These are phyloP conservation scores for Ochlodes sylvanus DNA, from an alignment of 2,888 invertebrate genomes.

Conservation along the genomic window DNA sequence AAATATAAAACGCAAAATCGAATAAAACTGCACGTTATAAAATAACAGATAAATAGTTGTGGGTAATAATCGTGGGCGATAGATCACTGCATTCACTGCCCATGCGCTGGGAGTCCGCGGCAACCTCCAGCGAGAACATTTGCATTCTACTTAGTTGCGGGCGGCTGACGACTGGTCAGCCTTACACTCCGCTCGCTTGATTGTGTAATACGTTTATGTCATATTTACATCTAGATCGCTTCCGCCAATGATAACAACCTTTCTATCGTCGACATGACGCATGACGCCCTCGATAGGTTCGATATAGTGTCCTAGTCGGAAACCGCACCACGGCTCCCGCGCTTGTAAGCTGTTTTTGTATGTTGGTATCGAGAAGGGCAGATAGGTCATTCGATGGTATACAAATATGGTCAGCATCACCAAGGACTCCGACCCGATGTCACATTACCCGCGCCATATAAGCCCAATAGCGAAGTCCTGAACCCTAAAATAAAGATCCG, in stretches of 20 bases:
- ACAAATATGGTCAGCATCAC: too few relatives aligned
- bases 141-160: slow-evolving; percentile 25
- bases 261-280: background rate
- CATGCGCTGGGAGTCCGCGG: background rate
- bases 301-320: too few relatives aligned
- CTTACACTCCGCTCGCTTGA: slow-evolving; percentile 8
- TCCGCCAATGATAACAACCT: slow-evolving; percentile 1
- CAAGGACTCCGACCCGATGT: too few relatives aligned
- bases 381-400: too few relatives aligned
- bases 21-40: too few relatives aligned
- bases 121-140: slow-evolving; percentile 1
- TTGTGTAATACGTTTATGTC: slow-evolving; percentile 18
- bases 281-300: too few relatives aligned
- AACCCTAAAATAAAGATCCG: slow-evolving; percentile 65
- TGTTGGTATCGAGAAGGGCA: too few relatives aligned
- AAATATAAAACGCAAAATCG: too few relatives aligned
- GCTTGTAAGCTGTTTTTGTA: too few relatives aligned
- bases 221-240: slow-evolving; percentile 11
- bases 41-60: too few relatives aligned
- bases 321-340: too few relatives aligned
- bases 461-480: slow-evolving; percentile 51
- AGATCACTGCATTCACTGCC: too few relatives aligned
- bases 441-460: slow-evolving; percentile 48
- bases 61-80: background rate
- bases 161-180: slow-evolving; percentile 24